A percentile compares a stretch with the other conserved stretches of the same genome.
Conservation (phyloP, 2,888 invertebrate genomes). For the Rotaria macrura region DNA sequence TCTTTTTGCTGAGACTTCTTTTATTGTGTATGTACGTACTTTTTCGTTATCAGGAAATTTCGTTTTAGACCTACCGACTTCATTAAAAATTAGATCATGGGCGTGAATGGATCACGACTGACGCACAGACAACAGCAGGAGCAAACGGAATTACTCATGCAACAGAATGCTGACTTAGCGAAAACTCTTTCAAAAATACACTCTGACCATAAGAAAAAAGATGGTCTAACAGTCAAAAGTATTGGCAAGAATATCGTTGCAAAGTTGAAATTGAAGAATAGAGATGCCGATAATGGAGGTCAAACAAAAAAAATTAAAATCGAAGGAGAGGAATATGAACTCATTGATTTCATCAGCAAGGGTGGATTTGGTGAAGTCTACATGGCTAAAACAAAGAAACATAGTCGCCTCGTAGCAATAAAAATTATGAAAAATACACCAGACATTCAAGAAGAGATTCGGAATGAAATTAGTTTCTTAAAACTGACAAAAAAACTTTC, state of each 20-base stretch:
- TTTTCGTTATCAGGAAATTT: too few species aligned
- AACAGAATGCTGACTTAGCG: not conserved
- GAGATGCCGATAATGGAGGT: not conserved
- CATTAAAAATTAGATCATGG: not conserved
- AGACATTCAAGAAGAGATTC: not conserved
- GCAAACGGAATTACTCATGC: not conserved
- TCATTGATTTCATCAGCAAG: not conserved
- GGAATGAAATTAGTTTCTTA: not conserved
- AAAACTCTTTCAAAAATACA: not conserved
- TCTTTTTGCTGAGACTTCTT: too few species aligned
- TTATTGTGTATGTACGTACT: too few species aligned
- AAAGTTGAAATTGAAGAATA: not conserved
- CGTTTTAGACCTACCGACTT: not conserved
- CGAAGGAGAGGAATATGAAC: not conserved
- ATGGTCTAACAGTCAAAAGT: not conserved
- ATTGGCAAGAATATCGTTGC: not conserved
- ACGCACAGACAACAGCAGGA: not conserved
- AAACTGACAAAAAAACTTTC: not conserved
- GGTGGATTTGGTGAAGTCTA: not conserved
- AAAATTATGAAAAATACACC: not conserved
- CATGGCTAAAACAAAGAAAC: not conserved
- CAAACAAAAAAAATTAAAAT: not conserved
- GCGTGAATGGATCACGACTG: not conserved
- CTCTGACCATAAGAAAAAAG: not conserved
- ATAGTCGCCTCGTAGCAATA: not conserved